A percentile compares a stretch with the other conserved stretches of the same genome.
phyloP scores from a whole-genome alignment of 2,113 vertebrate species.

The Zootoca vivipara region DNA sequence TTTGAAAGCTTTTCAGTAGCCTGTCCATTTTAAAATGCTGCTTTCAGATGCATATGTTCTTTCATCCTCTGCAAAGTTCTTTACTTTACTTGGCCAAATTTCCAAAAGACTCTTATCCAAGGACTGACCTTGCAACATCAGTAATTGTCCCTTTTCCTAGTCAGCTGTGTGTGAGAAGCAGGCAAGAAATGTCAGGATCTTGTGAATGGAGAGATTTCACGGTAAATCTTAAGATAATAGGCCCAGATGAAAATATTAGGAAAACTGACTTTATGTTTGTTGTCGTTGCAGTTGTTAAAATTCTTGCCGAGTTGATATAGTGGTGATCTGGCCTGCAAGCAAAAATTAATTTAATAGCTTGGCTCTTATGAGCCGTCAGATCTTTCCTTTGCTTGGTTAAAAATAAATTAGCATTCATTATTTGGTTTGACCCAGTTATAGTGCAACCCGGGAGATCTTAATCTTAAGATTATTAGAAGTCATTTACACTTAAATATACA shows the following conservation, averaged over 20 bases:
- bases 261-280: not conserved
- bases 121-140: not conserved
- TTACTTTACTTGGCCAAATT: not conserved
- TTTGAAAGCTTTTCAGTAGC: not conserved
- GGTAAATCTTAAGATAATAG: not conserved
- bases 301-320: not conserved
- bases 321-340: not conserved
- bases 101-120: not conserved
- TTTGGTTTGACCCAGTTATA: not conserved
- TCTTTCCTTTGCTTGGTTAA: not conserved
- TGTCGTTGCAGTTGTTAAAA: not conserved
- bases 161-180: not conserved
- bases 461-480: not conserved
- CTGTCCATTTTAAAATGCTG: not conserved
- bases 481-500: not conserved
- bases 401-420: not conserved
- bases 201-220: not conserved
- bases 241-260: not conserved
- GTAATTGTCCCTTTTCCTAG: not conserved
- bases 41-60: not conserved
- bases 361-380: not conserved
- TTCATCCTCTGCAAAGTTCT: not conserved
- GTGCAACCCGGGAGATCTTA: not conserved
- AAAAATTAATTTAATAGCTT: not conserved
- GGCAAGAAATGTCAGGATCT: not conserved